Conservation (phyloP, 2,797 vertebrate genomes). For the Artibeus jamaicensis region DNA sequence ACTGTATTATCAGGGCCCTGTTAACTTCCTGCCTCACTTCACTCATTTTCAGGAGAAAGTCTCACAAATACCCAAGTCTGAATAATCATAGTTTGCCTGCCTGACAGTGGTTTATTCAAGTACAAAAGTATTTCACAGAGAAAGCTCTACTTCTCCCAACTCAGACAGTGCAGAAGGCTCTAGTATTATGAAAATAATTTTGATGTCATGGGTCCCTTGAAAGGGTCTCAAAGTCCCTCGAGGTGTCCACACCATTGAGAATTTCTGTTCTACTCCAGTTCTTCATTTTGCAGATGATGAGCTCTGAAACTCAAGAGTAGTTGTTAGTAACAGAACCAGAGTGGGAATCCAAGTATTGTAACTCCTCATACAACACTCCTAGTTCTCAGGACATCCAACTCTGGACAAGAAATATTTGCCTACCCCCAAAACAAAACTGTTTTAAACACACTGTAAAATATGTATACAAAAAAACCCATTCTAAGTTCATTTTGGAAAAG, state of each 20-base stretch:
- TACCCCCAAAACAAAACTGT: neutral
- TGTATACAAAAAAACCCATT: neutral
- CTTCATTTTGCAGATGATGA: neutral
- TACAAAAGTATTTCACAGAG: neutral
- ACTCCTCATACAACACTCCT: neutral
- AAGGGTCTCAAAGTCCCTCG: neutral
- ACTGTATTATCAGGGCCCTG: neutral
- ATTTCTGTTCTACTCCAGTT: neutral
- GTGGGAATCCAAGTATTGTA: neutral
- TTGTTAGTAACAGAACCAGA: neutral
- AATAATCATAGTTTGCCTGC: neutral
- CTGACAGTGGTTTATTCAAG: neutral
- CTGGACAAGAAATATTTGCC: neutral
- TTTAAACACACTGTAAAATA: constrained; percentile 21
- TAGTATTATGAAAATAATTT: constrained; percentile 22
- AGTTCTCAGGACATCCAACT: neutral
- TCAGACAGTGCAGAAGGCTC: neutral
- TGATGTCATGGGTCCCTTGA: neutral
- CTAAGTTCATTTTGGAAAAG: neutral
- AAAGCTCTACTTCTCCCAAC: neutral
- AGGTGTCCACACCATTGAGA: neutral
- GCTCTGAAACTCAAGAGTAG: neutral
- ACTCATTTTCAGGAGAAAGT: neutral
- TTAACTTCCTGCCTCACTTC: neutral
- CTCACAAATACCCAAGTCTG: neutral